These are phyloP conservation scores for Calephelis virginiensis DNA, from an alignment of 1,140 invertebrate genomes.

Conservation along the genomic window DNA sequence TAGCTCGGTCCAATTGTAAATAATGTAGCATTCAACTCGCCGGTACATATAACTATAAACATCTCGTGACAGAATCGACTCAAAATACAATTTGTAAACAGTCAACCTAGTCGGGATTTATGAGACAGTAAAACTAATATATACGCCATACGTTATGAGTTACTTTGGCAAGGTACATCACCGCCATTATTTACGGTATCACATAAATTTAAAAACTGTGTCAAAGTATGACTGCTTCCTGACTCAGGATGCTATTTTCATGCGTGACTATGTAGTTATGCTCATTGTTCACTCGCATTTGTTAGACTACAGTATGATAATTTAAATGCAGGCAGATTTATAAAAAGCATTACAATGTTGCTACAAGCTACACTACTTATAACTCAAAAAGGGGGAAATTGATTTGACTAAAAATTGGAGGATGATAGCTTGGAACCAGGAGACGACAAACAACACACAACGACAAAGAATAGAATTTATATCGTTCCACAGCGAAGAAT, in stretches of 20 bases:
- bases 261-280: not conserved
- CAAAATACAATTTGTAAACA: constrained; percentile 39
- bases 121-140: constrained; percentile 39
- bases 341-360: not conserved
- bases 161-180: constrained; percentile 25
- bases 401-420: no score
- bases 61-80: constrained; percentile 34
- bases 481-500: no score
- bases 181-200: constrained; percentile 26
- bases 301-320: not conserved
- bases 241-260: not conserved
- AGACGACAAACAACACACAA: no score
- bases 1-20: no score
- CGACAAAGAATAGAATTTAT: no score
- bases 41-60: constrained; percentile 26
- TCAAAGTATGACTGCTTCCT: constrained; percentile 14
- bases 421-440: no score
- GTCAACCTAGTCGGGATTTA: constrained; percentile 36
- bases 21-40: not conserved
- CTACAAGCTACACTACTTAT: no score
- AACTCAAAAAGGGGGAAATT: no score
- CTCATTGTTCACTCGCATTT: not conserved
- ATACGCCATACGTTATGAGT: constrained; percentile 31
- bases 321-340: not conserved
- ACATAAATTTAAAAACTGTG: constrained; percentile 18